Percentiles rank a stretch among this genome's conserved stretches.
These are phyloP conservation scores for Heterodera schachtii DNA, from an alignment of 1,140 invertebrate species.

Conservation along the genomic window DNA sequence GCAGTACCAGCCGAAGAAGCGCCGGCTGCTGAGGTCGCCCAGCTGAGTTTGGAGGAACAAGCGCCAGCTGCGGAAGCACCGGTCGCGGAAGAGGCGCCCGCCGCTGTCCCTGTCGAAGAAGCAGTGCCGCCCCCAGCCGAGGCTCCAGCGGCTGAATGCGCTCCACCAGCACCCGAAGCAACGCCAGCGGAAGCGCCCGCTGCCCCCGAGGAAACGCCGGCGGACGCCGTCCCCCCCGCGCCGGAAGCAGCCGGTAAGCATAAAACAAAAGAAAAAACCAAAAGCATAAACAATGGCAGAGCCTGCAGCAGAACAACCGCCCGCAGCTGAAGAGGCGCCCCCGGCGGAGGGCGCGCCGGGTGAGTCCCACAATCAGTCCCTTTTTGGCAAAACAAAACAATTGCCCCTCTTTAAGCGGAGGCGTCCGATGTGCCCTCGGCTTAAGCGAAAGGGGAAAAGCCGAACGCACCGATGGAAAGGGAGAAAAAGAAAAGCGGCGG, in stretches of 20 bases:
- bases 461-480: too few relatives aligned
- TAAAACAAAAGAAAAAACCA: background rate
- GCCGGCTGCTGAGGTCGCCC: background rate
- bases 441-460: background rate
- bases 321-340: background rate
- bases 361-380: background rate
- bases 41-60: background rate
- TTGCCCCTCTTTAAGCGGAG: background rate
- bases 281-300: background rate
- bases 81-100: background rate
- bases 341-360: background rate
- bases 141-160: background rate
- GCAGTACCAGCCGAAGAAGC: constrained; percentile 8
- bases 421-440: background rate
- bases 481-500: background rate
- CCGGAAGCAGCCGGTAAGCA: background rate
- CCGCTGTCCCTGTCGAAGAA: constrained; percentile 1
- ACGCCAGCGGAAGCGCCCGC: background rate
- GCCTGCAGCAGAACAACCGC: background rate
- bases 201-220: background rate
- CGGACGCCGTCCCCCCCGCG: background rate
- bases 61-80: constrained; percentile 15
- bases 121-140: background rate
- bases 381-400: too few relatives aligned
- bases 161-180: constrained; percentile 1